Evolutionary conservation across 1,140 invertebrate genomes (phyloP).

Genomic region (Penaeus japonicus): DNA sequence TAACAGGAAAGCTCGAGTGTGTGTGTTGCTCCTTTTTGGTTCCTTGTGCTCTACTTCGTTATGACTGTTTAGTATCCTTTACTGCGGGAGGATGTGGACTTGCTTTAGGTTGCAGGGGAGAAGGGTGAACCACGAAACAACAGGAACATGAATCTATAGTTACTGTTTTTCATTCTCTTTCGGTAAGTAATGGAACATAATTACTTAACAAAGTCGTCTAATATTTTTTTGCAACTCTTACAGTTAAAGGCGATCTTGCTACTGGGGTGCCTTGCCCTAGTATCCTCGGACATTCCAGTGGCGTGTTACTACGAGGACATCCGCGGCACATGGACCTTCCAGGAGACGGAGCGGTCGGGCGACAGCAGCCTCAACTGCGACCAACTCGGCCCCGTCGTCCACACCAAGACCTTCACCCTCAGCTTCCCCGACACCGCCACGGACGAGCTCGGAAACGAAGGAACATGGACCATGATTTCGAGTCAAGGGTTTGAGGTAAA

Average conservation of each 20-base stretch:
- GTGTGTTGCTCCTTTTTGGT: too few species aligned
- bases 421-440: conserved; percentile 64
- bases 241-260: not conserved
- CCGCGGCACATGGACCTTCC: conserved; percentile 66
- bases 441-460: conserved; percentile 66
- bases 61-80: too few species aligned
- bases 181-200: too few species aligned
- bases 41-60: too few species aligned
- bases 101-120: too few species aligned
- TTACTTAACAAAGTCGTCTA: too few species aligned
- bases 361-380: conserved; percentile 63
- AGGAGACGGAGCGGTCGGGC: conserved; percentile 62
- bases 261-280: not conserved
- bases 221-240: too few species aligned
- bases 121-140: too few species aligned
- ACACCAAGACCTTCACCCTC: not conserved
- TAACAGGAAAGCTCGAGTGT: too few species aligned
- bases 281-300: conserved; percentile 64
- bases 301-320: conserved; percentile 69
- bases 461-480: conserved; percentile 69
- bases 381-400: conserved; percentile 15
- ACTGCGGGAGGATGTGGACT: too few species aligned
- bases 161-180: too few species aligned
- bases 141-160: too few species aligned
- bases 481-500: conserved; percentile 65